phyloP scores from a whole-genome alignment of 2,113 vertebrate genomes.

The Corythornis madagascariensis region DNA sequence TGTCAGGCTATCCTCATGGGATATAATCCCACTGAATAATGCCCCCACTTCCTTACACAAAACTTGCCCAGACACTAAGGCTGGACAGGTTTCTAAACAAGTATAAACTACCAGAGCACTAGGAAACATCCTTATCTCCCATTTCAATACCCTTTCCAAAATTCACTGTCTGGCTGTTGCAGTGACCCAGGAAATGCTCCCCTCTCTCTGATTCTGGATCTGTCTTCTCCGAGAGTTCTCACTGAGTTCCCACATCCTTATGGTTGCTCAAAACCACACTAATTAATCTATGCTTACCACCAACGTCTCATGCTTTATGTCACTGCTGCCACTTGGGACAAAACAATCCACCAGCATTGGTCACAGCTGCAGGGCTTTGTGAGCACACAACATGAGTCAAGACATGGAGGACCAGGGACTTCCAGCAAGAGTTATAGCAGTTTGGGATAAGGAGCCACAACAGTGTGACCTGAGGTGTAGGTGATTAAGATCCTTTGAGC shows the following conservation, averaged over 20 bases:
- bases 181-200: neutral
- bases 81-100: neutral
- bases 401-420: neutral
- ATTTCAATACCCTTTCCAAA: neutral
- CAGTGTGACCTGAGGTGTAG: neutral
- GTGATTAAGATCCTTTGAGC: neutral
- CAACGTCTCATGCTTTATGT: neutral
- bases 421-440: fast-evolving
- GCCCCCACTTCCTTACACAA: neutral
- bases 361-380: neutral
- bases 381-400: too few relatives aligned
- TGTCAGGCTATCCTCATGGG: neutral
- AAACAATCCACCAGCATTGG: fast-evolving
- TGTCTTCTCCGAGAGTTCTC: neutral
- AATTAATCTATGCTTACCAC: neutral
- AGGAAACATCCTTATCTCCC: neutral
- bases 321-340: neutral
- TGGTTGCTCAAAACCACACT: neutral
- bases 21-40: neutral
- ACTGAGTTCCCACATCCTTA: neutral
- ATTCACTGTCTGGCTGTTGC: neutral
- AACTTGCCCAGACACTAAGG: neutral
- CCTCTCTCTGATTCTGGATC: neutral
- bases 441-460: neutral
- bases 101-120: neutral